Evolutionary conservation across 2,888 invertebrate genomes (phyloP).

Genomic region (Heliconius hortense): DNA sequence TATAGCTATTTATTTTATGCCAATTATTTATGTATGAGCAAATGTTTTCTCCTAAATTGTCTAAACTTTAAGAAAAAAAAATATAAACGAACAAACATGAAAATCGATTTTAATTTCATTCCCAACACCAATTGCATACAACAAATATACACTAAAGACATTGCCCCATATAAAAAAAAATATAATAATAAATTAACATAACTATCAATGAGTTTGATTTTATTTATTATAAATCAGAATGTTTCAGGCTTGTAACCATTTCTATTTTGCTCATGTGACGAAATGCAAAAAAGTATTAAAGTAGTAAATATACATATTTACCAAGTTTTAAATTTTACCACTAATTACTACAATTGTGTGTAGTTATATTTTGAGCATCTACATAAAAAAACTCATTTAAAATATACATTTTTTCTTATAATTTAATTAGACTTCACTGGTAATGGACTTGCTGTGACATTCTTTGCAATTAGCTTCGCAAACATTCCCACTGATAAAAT

Average conservation of each 20-base stretch:
- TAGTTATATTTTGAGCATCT: slow-evolving; percentile 1
- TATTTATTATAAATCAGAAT: not conserved
- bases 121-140: slow-evolving; percentile 40
- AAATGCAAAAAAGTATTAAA: not conserved
- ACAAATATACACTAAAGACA: slow-evolving; percentile 28
- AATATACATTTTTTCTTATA: slow-evolving; percentile 23
- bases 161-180: slow-evolving; percentile 4
- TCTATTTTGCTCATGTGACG: not conserved
- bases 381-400: not conserved
- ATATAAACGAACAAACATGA: slow-evolving; percentile 67
- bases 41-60: slow-evolving; percentile 63
- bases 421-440: slow-evolving; percentile 63
- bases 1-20: slow-evolving; percentile 71
- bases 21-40: slow-evolving; percentile 65
- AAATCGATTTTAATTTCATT: slow-evolving; percentile 51
- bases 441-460: slow-evolving; percentile 61
- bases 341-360: not conserved
- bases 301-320: not conserved
- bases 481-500: slow-evolving; percentile 84
- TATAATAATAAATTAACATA: slow-evolving; percentile 12
- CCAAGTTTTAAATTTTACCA: not conserved
- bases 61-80: slow-evolving; percentile 72
- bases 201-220: not conserved
- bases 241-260: not conserved
- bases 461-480: slow-evolving; percentile 75